Base-by-base conservation (phyloP, 2,113 vertebrate genomes). In the Limnothrissa miodon region DNA sequence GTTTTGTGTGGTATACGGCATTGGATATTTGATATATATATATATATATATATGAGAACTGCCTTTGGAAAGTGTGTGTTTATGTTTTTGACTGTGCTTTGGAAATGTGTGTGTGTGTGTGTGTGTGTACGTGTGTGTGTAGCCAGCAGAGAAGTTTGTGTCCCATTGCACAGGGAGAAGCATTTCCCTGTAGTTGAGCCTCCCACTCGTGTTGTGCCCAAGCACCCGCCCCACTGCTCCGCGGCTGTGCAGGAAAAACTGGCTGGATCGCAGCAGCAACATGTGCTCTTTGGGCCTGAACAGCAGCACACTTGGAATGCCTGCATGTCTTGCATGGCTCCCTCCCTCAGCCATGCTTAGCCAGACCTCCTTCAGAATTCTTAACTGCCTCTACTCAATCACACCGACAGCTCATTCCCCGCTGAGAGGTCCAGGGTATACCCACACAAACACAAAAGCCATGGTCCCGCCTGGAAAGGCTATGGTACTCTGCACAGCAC, bases 191-290 rank as follows among this genome's bases (percentile, higher is more conserved):
- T 33, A 15, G 11, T 74, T 39, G 29, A 33, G 29, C 66, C 66
- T 17, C 29, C 66, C 66, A 17, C 29, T 33, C 36, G 29, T 15
- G 66, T 74, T 23, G 25, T 42, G 36, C 78, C 33, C 66, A 42
- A 4, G 42, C 42, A 42, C 39, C 56, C 9, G 56, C 81, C 74
- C 66, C 33, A 74, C 6, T 42, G 66, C 66, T 5, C 74, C 33
- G 15, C 83, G 25, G 88, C 91, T 92, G 84, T 44, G 80, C 90
- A 90, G 89, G 85, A 84, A 80, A 87, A 94, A 93, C 93, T 79
- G 90, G 92, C 91, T 91, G 87, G 90, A 87, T 92, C 82, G 85
- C 84, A 88, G 87, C 84, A 88, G 87, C 87, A 74, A 74, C 66
- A 85, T 83, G 83, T 90, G 82, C 81, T 87, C 78, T 86, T 83